phyloP scores from a whole-genome alignment of 1,140 invertebrate species.

The Protaetia brevitarsis region DNA sequence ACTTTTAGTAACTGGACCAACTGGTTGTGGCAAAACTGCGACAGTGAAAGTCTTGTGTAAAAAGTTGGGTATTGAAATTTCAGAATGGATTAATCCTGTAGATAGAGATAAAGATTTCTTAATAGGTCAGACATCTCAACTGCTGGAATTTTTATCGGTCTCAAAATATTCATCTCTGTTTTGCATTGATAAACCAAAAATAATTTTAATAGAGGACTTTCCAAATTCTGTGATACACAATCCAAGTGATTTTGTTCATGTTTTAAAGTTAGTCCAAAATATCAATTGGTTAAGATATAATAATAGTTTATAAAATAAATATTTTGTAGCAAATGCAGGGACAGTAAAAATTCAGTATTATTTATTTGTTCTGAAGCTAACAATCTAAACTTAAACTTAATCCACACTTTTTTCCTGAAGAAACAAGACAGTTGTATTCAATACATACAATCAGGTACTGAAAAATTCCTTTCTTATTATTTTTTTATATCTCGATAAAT shows the following conservation, averaged over 20 bases:
- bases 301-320: too few species aligned
- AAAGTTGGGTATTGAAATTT: slow-evolving; percentile 56
- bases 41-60: slow-evolving; percentile 59
- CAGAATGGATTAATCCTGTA: slow-evolving; percentile 71
- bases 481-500: slow-evolving; percentile 24
- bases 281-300: too few species aligned
- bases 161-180: slow-evolving; percentile 67
- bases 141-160: slow-evolving; percentile 65
- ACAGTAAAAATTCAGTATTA: slow-evolving; percentile 65
- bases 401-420: slow-evolving; percentile 59
- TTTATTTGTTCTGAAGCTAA: slow-evolving; percentile 68
- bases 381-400: slow-evolving; percentile 57
- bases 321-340: slow-evolving; percentile 59
- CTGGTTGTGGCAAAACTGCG: slow-evolving; percentile 69
- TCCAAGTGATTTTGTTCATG: slow-evolving; percentile 57
- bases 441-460: slow-evolving; percentile 65
- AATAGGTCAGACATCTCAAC: slow-evolving; percentile 60
- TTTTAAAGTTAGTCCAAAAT: slow-evolving; percentile 68
- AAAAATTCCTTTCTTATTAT: neutral
- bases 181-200: slow-evolving; percentile 44
- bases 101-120: slow-evolving; percentile 53
- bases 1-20: slow-evolving; percentile 65
- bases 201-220: slow-evolving; percentile 71
- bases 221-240: slow-evolving; percentile 66
- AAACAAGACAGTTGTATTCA: slow-evolving; percentile 56